These are phyloP conservation scores for Quadroppia sp. DNA, from an alignment of 2,888 invertebrate genomes.

Conservation along the genomic window DNA sequence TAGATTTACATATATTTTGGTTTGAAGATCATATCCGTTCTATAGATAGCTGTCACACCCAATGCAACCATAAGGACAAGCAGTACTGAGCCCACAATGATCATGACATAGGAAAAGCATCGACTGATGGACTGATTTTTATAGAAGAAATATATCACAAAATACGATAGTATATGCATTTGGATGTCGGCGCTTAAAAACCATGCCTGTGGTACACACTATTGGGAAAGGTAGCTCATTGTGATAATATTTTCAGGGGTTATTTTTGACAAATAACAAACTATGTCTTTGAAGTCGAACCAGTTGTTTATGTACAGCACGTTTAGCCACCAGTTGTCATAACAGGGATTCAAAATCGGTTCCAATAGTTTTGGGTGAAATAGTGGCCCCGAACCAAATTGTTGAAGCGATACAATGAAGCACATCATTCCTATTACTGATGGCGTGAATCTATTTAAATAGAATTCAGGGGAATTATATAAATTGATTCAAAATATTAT, in stretches of 20 bases:
- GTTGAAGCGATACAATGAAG: conserved; percentile 10
- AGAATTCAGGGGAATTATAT: background rate
- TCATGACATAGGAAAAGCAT: background rate
- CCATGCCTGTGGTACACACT: conserved; percentile 34
- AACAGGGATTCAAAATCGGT: conserved; percentile 3
- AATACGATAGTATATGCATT: conserved; percentile 34
- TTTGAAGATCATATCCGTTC: conserved; percentile 23
- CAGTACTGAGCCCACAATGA: background rate
- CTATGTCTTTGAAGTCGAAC: conserved; percentile 7
- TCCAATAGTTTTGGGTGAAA: conserved; percentile 31
- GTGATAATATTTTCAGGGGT: background rate
- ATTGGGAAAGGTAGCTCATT: no score
- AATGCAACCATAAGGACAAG: background rate
- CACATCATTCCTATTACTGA: conserved; percentile 39
- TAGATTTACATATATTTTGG: conserved; percentile 26
- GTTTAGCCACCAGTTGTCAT: conserved; percentile 40
- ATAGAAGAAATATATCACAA: conserved; percentile 27
- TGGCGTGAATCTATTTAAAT: conserved; percentile 32
- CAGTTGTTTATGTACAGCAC: conserved; percentile 30
- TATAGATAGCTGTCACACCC: background rate
- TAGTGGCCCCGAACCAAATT: conserved; percentile 34
- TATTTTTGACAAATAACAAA: background rate
- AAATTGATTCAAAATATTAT: background rate
- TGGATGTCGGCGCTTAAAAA: conserved; percentile 37
- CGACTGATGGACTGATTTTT: conserved; percentile 24